Conservation (phyloP, 1,140 invertebrate genomes). For the Muscidifurax raptorellus region DNA sequence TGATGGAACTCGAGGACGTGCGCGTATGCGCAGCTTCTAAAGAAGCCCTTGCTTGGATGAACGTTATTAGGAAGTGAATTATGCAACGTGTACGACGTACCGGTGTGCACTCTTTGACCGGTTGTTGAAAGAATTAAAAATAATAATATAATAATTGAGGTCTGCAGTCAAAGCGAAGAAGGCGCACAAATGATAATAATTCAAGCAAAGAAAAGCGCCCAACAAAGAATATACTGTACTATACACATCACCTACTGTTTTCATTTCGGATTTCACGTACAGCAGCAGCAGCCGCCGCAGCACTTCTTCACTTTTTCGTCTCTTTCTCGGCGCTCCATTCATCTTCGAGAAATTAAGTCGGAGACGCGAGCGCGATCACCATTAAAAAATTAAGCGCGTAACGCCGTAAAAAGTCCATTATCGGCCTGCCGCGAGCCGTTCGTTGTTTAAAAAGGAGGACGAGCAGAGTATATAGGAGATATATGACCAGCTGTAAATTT, state of each 20-base stretch:
- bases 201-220: too few species aligned
- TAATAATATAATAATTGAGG: background rate
- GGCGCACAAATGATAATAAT: too few species aligned
- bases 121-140: background rate
- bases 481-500: conserved; percentile 49
- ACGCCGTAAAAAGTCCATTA: conserved; percentile 48
- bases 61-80: background rate
- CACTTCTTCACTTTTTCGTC: background rate
- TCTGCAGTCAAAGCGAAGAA: too few species aligned
- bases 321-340: conserved; percentile 10
- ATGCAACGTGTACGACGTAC: too few species aligned
- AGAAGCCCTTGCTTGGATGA: too few species aligned
- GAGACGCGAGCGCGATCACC: conserved; percentile 5
- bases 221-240: too few species aligned
- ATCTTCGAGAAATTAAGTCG: conserved; percentile 41
- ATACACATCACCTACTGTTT: background rate
- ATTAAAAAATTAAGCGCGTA: conserved; percentile 51
- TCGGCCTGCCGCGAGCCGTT: background rate
- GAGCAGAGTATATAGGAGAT: background rate
- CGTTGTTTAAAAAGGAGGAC: conserved; percentile 37
- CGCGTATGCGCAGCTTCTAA: too few species aligned
- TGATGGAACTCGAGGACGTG: background rate
- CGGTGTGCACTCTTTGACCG: too few species aligned
- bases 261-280: conserved; percentile 40
- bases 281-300: background rate